Conservation (phyloP, 2,797 vertebrate genomes). For the Pterois miles region DNA sequence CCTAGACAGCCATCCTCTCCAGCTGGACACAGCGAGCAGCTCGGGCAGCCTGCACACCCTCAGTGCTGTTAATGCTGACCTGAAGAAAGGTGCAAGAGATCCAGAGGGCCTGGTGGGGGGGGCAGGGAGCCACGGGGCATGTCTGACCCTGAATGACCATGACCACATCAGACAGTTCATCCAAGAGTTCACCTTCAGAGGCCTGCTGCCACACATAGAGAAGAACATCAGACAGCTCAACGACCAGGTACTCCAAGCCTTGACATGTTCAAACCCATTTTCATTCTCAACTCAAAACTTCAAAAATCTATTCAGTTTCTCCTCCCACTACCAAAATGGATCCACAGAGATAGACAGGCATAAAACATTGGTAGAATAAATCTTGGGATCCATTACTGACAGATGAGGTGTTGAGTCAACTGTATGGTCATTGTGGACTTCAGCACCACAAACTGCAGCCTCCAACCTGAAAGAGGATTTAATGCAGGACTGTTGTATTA, state of each 20-base stretch:
- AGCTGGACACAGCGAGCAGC: conserved; percentile 84
- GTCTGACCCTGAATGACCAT: conserved; percentile 94
- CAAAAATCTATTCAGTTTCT: too few relatives aligned
- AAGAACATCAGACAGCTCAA: conserved; percentile 98
- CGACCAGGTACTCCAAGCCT: conserved; percentile 89
- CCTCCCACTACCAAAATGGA: too few relatives aligned
- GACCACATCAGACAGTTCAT: conserved; percentile 97
- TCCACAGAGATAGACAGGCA: neutral
- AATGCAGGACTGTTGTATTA: too few relatives aligned
- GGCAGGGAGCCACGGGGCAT: conserved; percentile 86
- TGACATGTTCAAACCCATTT: neutral
- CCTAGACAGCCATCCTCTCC: conserved; percentile 87
- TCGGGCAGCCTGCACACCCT: conserved; percentile 72
- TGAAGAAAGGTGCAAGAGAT: conserved; percentile 78
- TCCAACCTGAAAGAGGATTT: too few relatives aligned
- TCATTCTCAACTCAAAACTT: too few relatives aligned
- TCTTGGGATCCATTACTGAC: too few relatives aligned
- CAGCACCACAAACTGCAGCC: too few relatives aligned
- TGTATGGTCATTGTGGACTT: neutral
- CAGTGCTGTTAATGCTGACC: conserved; percentile 69
- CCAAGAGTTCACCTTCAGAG: conserved; percentile 97
- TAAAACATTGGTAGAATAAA: too few relatives aligned
- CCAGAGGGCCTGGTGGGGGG: conserved; percentile 39
- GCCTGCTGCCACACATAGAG: conserved; percentile 95
- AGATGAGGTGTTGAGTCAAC: too few relatives aligned